Conservation (phyloP, 37 sponge, comb jelly and placozoan genomes). For the Halisarca cf. caerulea region DNA sequence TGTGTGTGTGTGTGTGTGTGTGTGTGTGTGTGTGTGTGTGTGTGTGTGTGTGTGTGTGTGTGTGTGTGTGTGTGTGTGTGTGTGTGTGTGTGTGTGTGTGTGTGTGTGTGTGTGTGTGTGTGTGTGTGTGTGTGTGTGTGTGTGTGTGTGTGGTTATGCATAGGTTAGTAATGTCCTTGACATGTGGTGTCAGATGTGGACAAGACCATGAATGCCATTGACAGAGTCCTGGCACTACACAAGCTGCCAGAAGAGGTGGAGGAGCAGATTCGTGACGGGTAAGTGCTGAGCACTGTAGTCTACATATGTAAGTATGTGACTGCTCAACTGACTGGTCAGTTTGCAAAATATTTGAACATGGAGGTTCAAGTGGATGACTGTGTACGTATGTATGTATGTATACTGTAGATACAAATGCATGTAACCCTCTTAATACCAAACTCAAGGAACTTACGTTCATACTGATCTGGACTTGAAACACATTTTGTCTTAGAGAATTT, state of each 20-base stretch:
- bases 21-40: too few relatives aligned
- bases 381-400: too few relatives aligned
- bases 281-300: neutral
- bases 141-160: slow-evolving; percentile 27
- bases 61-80: neutral
- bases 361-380: slow-evolving; percentile 47
- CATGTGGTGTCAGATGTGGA: slow-evolving; percentile 67
- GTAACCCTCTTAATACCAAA: too few relatives aligned
- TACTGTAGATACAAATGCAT: too few relatives aligned
- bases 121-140: slow-evolving; percentile 8
- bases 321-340: too few relatives aligned
- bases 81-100: neutral
- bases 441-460: too few relatives aligned
- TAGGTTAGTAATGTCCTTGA: too few relatives aligned
- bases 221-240: slow-evolving; percentile 73
- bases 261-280: slow-evolving; percentile 64
- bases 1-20: slow-evolving; percentile 40
- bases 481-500: too few relatives aligned
- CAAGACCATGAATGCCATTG: slow-evolving; percentile 53
- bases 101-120: slow-evolving; percentile 11
- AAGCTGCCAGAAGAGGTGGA: slow-evolving; percentile 85
- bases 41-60: too few relatives aligned
- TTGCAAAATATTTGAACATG: slow-evolving; percentile 25
- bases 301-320: neutral
- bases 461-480: too few relatives aligned